phyloP scores from a whole-genome alignment of 2,888 invertebrate genomes.

The Apamea epomidion region DNA sequence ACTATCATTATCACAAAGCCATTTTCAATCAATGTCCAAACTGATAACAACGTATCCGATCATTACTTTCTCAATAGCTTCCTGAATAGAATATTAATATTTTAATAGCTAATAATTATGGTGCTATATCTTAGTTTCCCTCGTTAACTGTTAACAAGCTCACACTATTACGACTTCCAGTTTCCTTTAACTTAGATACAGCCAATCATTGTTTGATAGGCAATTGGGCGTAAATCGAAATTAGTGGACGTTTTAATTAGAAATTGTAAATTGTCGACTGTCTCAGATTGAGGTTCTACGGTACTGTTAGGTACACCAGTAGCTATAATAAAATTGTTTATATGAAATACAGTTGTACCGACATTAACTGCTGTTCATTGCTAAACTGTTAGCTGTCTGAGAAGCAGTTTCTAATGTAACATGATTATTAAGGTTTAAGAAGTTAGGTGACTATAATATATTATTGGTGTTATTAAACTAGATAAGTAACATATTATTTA shows the following conservation, averaged over 20 bases:
- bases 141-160: constrained; percentile 65
- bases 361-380: constrained; percentile 1
- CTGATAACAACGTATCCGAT: constrained; percentile 49
- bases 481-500: not conserved
- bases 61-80: constrained; percentile 67
- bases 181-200: constrained; percentile 43
- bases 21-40: constrained; percentile 58
- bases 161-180: constrained; percentile 52
- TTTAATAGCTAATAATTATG: constrained; percentile 69
- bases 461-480: not conserved
- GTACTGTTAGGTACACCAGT: constrained; percentile 5
- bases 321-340: constrained; percentile 18
- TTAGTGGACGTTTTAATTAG: constrained; percentile 48
- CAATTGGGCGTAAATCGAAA: constrained; percentile 48
- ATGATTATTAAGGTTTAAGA: not conserved
- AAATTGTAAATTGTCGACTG: constrained; percentile 35
- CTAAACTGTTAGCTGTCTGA: constrained; percentile 7
- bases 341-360: constrained; percentile 1
- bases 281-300: constrained; percentile 7
- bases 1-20: constrained; percentile 42
- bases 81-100: constrained; percentile 68
- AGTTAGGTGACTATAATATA: not conserved
- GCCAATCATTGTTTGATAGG: constrained; percentile 57
- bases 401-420: constrained; percentile 1
- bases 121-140: constrained; percentile 66